These are phyloP conservation scores for Eulemur coronatus DNA, from an alignment of 2,797 vertebrate genomes.

Conservation along the genomic window DNA sequence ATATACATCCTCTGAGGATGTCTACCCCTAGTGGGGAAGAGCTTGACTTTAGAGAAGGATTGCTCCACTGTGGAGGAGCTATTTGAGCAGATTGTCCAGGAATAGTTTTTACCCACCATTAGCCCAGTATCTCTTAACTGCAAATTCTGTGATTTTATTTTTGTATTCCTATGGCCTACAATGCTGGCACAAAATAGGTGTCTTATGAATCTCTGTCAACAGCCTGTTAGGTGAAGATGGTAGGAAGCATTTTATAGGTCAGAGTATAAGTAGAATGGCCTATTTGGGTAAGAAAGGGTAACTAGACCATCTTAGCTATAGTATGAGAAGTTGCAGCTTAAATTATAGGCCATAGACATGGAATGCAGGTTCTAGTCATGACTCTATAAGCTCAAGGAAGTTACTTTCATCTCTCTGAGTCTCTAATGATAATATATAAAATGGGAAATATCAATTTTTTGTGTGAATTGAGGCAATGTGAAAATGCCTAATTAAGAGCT, in stretches of 20 bases:
- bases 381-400: neutral
- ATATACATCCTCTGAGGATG: neutral
- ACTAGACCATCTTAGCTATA: neutral
- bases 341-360: neutral
- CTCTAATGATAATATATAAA: neutral
- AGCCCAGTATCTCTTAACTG: neutral
- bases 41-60: neutral
- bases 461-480: neutral
- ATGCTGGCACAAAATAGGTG: neutral
- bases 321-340: neutral
- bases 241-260: neutral
- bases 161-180: neutral
- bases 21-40: neutral
- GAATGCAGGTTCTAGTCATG: neutral
- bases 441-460: neutral
- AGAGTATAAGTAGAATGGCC: neutral
- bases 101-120: neutral
- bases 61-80: neutral
- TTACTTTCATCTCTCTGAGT: neutral
- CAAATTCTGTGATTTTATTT: neutral
- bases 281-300: neutral
- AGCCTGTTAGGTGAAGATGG: neutral
- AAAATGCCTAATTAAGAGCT: neutral
- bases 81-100: neutral
- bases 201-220: neutral